Evolutionary conservation across 1,140 invertebrate genomes (phyloP), one percentile per base, ranked within the genome.

Genomic region (Drosophila melanica): DNA sequence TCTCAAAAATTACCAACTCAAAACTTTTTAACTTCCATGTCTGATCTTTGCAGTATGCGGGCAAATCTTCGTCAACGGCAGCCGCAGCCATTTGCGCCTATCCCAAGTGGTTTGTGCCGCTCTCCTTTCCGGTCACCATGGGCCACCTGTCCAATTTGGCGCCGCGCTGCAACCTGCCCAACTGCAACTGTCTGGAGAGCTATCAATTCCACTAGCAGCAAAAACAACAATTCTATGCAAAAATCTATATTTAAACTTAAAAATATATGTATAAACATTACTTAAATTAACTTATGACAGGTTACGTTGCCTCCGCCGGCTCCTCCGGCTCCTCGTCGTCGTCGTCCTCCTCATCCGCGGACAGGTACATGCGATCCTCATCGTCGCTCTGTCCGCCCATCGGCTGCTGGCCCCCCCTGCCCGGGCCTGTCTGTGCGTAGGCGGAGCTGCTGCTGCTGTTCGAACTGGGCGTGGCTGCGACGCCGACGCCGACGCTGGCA

Each of bases 91-190:
- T 82, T 58, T 81, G 84, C 59, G 81, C 90, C 10, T 92, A 92
- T 64, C 91, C 91, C 39, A 92, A 92, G 50, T 92, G 91, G 91
- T 84, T 92, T 20, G 86, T 92, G 47, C 91, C 91, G 11, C 79
- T 92, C 27, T 85, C 90, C 0, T 92, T 92, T 63, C 91, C 91
- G 11, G 90, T 92, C 0, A 91, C 91, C 59, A 92, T 92, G 91
- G 87, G 91, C 0, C 91, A 92, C 47, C 63, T 92, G 0, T 90
- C 91, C n/a, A 91, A 91, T 57, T 50, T 92, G 57, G 86, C 90
- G 10, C 84, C 91, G 4, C 82, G 91, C 37, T 92, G 91, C 76
- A 91, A 90, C n/a, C 59, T 92, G 54, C 89, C 91, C 50, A 92
- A 92, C 59, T 92, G 91, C 73, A 74, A 78, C 37, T 92, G 90